Evolutionary conservation across 2,113 vertebrate genomes (phyloP).

Genomic region (Menura novaehollandiae): DNA sequence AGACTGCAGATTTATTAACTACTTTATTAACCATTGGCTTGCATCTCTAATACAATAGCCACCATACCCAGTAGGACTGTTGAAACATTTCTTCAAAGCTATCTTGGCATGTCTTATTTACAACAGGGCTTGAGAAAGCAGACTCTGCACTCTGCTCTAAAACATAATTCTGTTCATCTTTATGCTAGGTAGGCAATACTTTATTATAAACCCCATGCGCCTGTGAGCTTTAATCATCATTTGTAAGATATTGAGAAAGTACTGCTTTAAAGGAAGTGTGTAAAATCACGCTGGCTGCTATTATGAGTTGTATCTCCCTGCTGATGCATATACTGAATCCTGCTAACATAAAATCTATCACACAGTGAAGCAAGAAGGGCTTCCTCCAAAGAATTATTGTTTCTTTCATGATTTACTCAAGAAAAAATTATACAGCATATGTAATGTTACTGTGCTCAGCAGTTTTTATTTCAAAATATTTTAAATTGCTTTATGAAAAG

Average conservation of each 20-base stretch:
- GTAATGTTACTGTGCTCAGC: fast-evolving
- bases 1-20: not conserved
- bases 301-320: not conserved
- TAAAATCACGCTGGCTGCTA: not conserved
- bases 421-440: not conserved
- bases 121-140: not conserved
- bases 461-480: not conserved
- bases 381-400: not conserved
- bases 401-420: not conserved
- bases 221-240: not conserved
- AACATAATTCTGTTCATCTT: not conserved
- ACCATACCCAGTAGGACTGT: not conserved
- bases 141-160: not conserved
- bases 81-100: not conserved
- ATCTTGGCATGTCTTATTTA: not conserved
- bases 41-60: not conserved
- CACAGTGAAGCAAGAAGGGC: not conserved
- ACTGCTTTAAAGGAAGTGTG: not conserved
- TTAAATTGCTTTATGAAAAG: not conserved
- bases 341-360: not conserved
- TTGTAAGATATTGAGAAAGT: not conserved
- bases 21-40: not conserved
- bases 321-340: not conserved
- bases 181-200: not conserved
- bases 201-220: not conserved